phyloP scores from a whole-genome alignment of 2,888 invertebrate species.

The Mayetiola destructor region DNA sequence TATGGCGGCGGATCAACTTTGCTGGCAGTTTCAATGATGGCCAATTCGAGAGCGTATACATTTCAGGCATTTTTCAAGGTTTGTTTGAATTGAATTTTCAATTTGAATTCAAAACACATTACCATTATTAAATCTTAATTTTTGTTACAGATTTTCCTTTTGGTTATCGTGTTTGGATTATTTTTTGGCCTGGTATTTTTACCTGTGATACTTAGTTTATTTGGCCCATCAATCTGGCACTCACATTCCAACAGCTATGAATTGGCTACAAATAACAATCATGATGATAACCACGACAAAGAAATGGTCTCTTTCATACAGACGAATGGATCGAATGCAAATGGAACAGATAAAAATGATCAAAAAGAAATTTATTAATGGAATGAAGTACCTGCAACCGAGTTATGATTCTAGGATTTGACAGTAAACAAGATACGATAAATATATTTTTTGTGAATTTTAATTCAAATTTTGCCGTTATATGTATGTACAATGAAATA shows the following conservation, averaged over 20 bases:
- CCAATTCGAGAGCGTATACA: slow-evolving; percentile 57
- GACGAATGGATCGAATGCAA: not conserved
- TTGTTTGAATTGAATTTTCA: slow-evolving; percentile 14
- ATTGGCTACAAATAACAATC: not conserved
- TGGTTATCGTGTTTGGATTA: slow-evolving; percentile 62
- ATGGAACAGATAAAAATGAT: not conserved
- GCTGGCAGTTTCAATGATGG: slow-evolving; percentile 53
- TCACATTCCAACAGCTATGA: not conserved
- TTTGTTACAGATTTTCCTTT: slow-evolving; percentile 51
- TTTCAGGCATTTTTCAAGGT: slow-evolving; percentile 59
- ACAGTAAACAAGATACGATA: too few species aligned
- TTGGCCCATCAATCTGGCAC: slow-evolving; percentile 42
- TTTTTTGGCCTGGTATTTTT: slow-evolving; percentile 62
- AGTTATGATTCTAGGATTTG: too few species aligned
- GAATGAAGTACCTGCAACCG: too few species aligned
- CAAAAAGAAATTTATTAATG: not conserved
- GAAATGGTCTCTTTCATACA: slow-evolving; percentile 8
- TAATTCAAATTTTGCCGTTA: too few species aligned
- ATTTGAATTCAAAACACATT: not conserved
- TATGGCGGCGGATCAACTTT: slow-evolving; percentile 66
- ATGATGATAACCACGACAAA: not conserved
- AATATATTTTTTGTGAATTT: too few species aligned
- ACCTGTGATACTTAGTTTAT: slow-evolving; percentile 56
- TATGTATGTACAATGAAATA: too few species aligned
- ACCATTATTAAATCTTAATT: slow-evolving; percentile 15